phyloP scores from a whole-genome alignment of 2,888 invertebrate species.

The Osmoderma eremita region DNA sequence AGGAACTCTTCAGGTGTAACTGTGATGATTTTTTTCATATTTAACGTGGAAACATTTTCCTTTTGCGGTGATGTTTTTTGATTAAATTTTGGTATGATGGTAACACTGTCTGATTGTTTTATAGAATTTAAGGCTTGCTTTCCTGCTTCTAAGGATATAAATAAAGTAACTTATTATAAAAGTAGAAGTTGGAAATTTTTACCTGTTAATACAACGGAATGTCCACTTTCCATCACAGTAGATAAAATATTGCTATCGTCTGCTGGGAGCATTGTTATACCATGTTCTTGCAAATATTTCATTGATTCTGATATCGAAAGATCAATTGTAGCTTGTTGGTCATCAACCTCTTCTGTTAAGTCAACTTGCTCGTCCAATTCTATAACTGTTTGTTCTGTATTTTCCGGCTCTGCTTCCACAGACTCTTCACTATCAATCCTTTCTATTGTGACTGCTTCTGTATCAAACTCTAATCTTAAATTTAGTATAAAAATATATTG shows the following conservation, averaged over 20 bases:
- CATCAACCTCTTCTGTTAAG: constrained; percentile 24
- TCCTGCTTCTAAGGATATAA: constrained; percentile 71
- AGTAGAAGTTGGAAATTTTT: no score
- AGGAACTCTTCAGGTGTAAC: constrained; percentile 67
- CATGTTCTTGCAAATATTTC: constrained; percentile 83
- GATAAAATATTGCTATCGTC: constrained; percentile 80
- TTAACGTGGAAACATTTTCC: constrained; percentile 51
- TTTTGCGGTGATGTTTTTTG: constrained; percentile 54
- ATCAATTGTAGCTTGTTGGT: constrained; percentile 13
- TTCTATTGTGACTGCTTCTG: constrained; percentile 48
- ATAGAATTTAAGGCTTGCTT: constrained; percentile 76
- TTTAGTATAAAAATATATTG: neutral
- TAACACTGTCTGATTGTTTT: constrained; percentile 60
- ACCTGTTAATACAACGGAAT: constrained; percentile 85
- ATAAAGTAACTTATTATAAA: no score
- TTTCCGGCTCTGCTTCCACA: constrained; percentile 43
- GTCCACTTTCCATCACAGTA: constrained; percentile 85
- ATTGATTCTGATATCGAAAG: constrained; percentile 63
- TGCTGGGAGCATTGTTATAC: constrained; percentile 85
- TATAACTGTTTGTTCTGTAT: constrained; percentile 41
- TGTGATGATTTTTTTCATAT: constrained; percentile 65
- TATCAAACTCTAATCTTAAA: constrained; percentile 15
- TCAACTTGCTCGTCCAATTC: constrained; percentile 7
- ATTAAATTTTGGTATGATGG: constrained; percentile 43
- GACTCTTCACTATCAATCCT: constrained; percentile 48